Conservation (phyloP, 2,888 invertebrate species). For the Lithophane ornitopus region DNA sequence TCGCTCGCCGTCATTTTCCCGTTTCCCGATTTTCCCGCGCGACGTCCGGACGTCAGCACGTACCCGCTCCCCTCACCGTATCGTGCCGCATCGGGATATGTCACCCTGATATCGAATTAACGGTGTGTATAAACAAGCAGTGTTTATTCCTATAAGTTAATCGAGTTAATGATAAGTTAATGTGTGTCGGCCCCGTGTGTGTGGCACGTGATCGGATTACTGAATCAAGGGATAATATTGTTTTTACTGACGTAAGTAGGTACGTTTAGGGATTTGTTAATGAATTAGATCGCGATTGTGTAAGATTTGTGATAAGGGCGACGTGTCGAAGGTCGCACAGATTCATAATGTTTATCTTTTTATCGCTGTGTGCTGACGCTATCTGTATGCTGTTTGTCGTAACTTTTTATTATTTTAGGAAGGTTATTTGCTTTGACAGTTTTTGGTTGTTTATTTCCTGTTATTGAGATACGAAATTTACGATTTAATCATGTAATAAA, state of each 20-base stretch:
- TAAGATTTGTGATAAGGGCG: slow-evolving; percentile 73
- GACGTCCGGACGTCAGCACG: slow-evolving; percentile 66
- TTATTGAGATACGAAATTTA: slow-evolving; percentile 19
- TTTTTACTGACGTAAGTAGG: slow-evolving; percentile 85
- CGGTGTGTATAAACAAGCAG: slow-evolving; percentile 83
- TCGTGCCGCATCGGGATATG: slow-evolving; percentile 80
- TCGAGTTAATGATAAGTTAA: slow-evolving; percentile 84
- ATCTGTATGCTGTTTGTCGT: slow-evolving; percentile 53
- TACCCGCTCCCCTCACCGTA: slow-evolving; percentile 69
- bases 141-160: slow-evolving; percentile 74
- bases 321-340: slow-evolving; percentile 79
- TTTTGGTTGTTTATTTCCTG: slow-evolving; percentile 32
- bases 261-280: slow-evolving; percentile 76
- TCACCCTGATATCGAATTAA: slow-evolving; percentile 81
- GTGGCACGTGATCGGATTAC: slow-evolving; percentile 87
- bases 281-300: slow-evolving; percentile 75
- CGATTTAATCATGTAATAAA: slow-evolving; percentile 23
- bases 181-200: slow-evolving; percentile 81
- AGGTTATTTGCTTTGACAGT: slow-evolving; percentile 48
- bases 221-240: slow-evolving; percentile 81
- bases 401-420: slow-evolving; percentile 50
- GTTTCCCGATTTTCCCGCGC: slow-evolving; percentile 82
- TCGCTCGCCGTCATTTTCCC: slow-evolving; percentile 72
- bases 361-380: slow-evolving; percentile 64
- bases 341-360: slow-evolving; percentile 81